Evolutionary conservation across 2,888 invertebrate genomes (phyloP), one percentile per base, ranked within the genome.

Genomic region (Isotomurus palustris): DNA sequence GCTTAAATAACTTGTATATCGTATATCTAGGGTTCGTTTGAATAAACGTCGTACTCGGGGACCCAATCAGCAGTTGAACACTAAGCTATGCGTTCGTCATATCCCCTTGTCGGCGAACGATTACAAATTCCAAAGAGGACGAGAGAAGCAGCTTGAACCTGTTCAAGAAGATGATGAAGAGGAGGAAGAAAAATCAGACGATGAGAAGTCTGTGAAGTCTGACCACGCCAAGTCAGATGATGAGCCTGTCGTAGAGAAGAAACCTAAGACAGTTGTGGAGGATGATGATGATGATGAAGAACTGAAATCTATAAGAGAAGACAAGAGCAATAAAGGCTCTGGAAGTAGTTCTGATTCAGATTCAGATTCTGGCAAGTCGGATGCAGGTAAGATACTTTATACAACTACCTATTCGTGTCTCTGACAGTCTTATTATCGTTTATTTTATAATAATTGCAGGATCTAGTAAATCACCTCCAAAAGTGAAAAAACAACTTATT

Each of bases 1-100:
- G 55, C 49, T 21, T 54, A 38, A 19, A 56, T 8, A 22, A n/a
- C 2, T 19, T 41, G 19, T 21, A 29, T 32, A 21, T 32, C 25
- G n/a, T 40, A 25, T 44, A 12, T 53, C 4, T 17, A 86, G 95
- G 54, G 96, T 96, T 58, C 85, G 95, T 3, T 79, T 96, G 58
- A 95, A 91, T 68, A 96, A 96, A 76, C 83, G 96, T 14, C 82
- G 96, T 50, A 89, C 92, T 47, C 86, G 88, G 70, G 86, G 85
- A 1, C 82, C 83, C 40, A 74, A 75, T 62, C 82, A 79, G 59
- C 85, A 81, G 63, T 85, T 83, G 44, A 86, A 89, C 69, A 91
- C 91, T 0, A 78, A 89, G 49, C 79, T 96, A 40, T 87, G 95
- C 36, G 94, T 96, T 2, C 88, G 88, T 50, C 95, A 96, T 76